Evolutionary conservation across 2,113 vertebrate genomes (phyloP).

Genomic region (Cathartes aura): DNA sequence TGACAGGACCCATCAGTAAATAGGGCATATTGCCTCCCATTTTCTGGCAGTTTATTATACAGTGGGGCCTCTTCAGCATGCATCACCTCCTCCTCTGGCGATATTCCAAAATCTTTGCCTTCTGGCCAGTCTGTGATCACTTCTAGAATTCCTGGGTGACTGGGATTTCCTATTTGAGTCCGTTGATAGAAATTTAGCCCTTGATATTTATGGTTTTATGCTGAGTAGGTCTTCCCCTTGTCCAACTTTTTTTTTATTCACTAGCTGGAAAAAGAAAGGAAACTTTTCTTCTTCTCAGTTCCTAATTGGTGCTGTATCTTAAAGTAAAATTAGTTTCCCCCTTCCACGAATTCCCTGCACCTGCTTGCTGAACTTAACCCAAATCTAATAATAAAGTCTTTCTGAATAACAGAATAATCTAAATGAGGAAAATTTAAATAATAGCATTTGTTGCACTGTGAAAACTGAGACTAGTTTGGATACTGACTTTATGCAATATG

Average conservation of each 20-base stretch:
- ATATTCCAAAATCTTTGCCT: too few relatives aligned
- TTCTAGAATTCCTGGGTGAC: too few relatives aligned
- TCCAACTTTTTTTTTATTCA: neutral
- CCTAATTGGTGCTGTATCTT: neutral
- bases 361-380: neutral
- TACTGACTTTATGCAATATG: neutral
- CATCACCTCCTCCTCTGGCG: too few relatives aligned
- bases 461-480: neutral
- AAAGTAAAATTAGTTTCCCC: neutral
- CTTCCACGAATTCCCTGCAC: neutral
- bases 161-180: too few relatives aligned
- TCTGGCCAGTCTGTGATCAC: too few relatives aligned
- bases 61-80: too few relatives aligned
- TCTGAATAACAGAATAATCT: neutral
- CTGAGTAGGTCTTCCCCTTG: neutral
- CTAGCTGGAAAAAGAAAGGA: neutral
- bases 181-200: neutral
- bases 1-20: too few relatives aligned
- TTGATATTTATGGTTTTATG: neutral
- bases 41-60: too few relatives aligned
- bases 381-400: neutral
- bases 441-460: neutral
- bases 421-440: neutral
- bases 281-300: neutral
- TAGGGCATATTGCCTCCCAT: too few relatives aligned